Evolutionary conservation across 1,140 invertebrate species (phyloP).

Genomic region (Stegodyphus dumicola): DNA sequence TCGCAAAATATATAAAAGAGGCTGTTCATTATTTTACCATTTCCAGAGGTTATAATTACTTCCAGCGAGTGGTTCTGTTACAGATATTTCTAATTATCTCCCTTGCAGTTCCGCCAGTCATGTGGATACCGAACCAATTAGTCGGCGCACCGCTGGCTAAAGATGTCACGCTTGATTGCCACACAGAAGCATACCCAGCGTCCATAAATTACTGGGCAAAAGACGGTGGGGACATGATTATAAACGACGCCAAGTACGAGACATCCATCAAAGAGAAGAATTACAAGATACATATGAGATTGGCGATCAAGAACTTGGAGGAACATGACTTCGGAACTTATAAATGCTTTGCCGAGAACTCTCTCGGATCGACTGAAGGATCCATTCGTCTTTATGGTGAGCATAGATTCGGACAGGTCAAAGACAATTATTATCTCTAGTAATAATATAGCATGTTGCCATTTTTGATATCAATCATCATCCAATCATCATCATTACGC

Average conservation of each 20-base stretch:
- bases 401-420: conserved; percentile 64
- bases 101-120: conserved; percentile 68
- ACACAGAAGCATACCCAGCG: conserved; percentile 67
- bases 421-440: too few species aligned
- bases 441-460: too few species aligned
- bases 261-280: conserved; percentile 61
- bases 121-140: conserved; percentile 71
- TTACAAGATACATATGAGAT: conserved; percentile 64
- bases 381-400: conserved; percentile 91
- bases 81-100: conserved; percentile 58
- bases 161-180: conserved; percentile 69
- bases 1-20: conserved; percentile 20
- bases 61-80: conserved; percentile 47
- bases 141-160: conserved; percentile 68
- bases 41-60: conserved; percentile 58
- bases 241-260: conserved; percentile 63
- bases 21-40: conserved; percentile 44
- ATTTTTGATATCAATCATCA: too few species aligned
- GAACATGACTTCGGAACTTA: conserved; percentile 84
- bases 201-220: conserved; percentile 65
- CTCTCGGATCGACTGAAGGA: conserved; percentile 90
- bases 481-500: too few species aligned
- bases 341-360: conserved; percentile 91
- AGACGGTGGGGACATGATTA: conserved; percentile 63
- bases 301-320: conserved; percentile 63